These are phyloP conservation scores for Dastarcus helophoroides DNA, from an alignment of 2,888 invertebrate genomes.

Conservation along the genomic window DNA sequence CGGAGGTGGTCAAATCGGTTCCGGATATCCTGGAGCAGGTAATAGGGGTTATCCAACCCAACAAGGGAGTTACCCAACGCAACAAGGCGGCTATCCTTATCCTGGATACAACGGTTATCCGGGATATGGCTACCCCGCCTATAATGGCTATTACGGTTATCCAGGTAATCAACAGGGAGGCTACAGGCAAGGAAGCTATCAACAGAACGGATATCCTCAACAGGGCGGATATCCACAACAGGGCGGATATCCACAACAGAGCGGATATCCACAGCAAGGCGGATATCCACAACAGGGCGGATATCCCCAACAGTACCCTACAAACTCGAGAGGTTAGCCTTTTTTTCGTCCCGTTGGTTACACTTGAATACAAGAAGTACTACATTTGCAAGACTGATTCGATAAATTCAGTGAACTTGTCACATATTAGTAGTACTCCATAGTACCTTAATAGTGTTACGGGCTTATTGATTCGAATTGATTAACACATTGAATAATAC, in stretches of 20 bases:
- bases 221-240: conserved; percentile 16
- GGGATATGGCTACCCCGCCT: conserved; percentile 20
- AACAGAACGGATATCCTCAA: too few relatives aligned
- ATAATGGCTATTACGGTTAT: conserved; percentile 17
- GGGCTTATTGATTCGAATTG: too few relatives aligned
- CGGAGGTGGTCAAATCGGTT: conserved; percentile 30
- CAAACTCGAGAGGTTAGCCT: conserved; percentile 5
- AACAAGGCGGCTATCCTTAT: conserved; percentile 7
- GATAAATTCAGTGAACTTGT: too few relatives aligned
- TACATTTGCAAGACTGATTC: too few relatives aligned
- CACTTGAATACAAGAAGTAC: too few relatives aligned
- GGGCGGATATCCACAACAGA: conserved; percentile 13
- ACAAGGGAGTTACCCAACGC: conserved; percentile 16
- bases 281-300: conserved; percentile 17
- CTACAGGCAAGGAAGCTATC: too few relatives aligned
- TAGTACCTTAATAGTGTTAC: too few relatives aligned
- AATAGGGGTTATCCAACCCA: conserved; percentile 16
- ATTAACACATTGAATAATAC: too few relatives aligned
- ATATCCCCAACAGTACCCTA: conserved; percentile 17
- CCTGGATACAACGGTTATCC: conserved; percentile 11
- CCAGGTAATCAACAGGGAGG: conserved; percentile 15
- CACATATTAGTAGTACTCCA: too few relatives aligned
- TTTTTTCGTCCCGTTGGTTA: conserved; percentile 10
- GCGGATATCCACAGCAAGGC: conserved; percentile 17
- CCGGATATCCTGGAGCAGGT: conserved; percentile 28